Base-by-base conservation (phyloP, 2,113 vertebrate genomes). In the Brachirus orientalis region DNA sequence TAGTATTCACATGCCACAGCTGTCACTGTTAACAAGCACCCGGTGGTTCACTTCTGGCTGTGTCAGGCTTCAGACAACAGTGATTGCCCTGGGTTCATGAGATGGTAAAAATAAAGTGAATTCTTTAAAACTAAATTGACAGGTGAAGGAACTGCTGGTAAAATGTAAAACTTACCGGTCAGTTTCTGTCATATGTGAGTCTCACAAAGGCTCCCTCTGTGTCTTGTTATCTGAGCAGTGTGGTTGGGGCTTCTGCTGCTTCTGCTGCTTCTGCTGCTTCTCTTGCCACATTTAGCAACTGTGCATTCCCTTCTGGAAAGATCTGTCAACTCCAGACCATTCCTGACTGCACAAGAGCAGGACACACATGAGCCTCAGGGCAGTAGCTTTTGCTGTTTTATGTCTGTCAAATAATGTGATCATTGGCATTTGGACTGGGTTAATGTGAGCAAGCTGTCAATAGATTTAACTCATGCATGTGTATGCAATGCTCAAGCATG, bases 301-400 rank as follows among this genome's bases (percentile, higher is more conserved):
- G 85, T 71, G 59, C 80, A 37, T 6, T 9, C 18, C 65, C 82
- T 67, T 87, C 90, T 11, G 78, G 74, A 2, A 88, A 57, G 6
- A 81, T 92, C 57, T 86, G 90, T 82, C 94, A 90, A 12, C 85
- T 63, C 75, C 50, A 81, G 63, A 81, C 10, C 9, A 3, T 72
- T 87, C 63, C 46, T 18, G 65, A 68, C 41, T 37, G 28, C 36
- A 56, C 53, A 38, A n/a, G 55, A 74, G 35, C 10, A 0, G 36
- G 10, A 50, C 19, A 12, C 57, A 4, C 14, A 44, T 8, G 6
- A 17, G 10, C 8, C 28, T 28, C 28, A 28, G 28, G 28, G 3
- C 28, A 28, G 3, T 3, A 28, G 28, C n/a, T n/a, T n/a, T n/a
- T n/a, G n/a, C n/a, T 28, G 28, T 6, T 28, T 28, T 28, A 28